phyloP scores from a whole-genome alignment of 2,113 vertebrate species.

The Phalacrocorax brasilianus region DNA sequence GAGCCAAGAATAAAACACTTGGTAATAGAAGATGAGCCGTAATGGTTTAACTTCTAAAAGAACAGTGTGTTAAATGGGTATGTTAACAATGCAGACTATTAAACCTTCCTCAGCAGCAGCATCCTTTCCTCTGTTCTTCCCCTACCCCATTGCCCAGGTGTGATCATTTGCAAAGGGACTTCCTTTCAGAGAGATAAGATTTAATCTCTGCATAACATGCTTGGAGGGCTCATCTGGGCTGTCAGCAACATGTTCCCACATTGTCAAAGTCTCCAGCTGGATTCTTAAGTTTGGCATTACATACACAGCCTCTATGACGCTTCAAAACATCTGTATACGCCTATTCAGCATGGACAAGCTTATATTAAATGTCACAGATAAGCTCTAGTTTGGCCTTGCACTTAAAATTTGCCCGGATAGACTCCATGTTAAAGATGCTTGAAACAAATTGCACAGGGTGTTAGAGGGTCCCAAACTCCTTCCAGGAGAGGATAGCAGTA shows the following conservation, averaged over 20 bases:
- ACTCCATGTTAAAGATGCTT: not conserved
- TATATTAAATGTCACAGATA: accelerated
- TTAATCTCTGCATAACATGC: not conserved
- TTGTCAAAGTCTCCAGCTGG: not conserved
- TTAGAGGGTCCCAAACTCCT: not conserved
- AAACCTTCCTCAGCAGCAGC: not conserved
- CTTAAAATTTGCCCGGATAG: not conserved
- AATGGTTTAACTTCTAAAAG: not conserved
- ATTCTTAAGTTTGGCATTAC: not conserved
- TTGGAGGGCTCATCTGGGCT: not conserved
- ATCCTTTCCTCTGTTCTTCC: not conserved
- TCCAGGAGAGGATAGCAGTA: not conserved
- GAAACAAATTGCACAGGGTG: not conserved
- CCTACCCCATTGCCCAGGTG: too few species aligned
- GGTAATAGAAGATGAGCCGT: too few species aligned
- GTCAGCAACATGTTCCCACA: not conserved
- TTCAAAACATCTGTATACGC: not conserved
- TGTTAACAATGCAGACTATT: not conserved
- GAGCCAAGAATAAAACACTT: not conserved
- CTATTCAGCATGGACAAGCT: accelerated
- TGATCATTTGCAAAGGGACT: not conserved
- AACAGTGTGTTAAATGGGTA: not conserved
- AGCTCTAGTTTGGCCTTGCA: not conserved
- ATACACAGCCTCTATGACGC: not conserved
- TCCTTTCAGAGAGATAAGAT: not conserved